A percentile compares a stretch with the other conserved stretches of the same genome.
phyloP scores from a whole-genome alignment of 2,113 vertebrate species.

The Manacus vitellinus region DNA sequence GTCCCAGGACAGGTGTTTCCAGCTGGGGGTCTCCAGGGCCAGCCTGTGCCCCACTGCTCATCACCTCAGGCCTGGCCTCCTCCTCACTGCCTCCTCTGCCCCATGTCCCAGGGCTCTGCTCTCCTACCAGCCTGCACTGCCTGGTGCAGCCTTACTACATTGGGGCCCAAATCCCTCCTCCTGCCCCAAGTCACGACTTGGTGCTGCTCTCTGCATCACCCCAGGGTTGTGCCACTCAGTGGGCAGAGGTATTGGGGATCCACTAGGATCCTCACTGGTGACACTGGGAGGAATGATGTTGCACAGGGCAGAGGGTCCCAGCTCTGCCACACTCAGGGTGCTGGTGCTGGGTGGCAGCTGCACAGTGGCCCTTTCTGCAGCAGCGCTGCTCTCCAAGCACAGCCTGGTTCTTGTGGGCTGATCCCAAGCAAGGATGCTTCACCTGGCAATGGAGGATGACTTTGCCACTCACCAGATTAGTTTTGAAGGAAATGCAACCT shows the following conservation, averaged over 20 bases:
- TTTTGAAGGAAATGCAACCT: background rate
- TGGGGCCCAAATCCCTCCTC: background rate
- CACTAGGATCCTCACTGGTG: background rate
- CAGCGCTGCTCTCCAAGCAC: background rate
- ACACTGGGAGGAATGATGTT: background rate
- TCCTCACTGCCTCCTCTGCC: no score
- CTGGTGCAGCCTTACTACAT: no score
- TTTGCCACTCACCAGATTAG: background rate
- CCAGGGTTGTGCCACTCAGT: background rate
- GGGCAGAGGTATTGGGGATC: no score
- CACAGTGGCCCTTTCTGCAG: background rate
- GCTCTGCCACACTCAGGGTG: background rate
- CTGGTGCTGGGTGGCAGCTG: background rate
- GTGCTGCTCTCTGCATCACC: background rate
- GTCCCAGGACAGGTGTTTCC: no score
- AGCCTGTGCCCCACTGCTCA: no score
- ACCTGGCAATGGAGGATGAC: rapidly evolving
- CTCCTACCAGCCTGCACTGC: no score
- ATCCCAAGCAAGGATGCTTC: background rate
- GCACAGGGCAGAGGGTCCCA: background rate
- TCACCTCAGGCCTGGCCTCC: no score
- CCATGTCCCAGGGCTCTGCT: no score
- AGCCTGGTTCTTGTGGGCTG: background rate
- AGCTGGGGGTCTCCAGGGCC: no score
- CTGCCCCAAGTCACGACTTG: rapidly evolving